phyloP scores from a whole-genome alignment of 2,888 invertebrate genomes.

The Rotaria magnacalcarata region DNA sequence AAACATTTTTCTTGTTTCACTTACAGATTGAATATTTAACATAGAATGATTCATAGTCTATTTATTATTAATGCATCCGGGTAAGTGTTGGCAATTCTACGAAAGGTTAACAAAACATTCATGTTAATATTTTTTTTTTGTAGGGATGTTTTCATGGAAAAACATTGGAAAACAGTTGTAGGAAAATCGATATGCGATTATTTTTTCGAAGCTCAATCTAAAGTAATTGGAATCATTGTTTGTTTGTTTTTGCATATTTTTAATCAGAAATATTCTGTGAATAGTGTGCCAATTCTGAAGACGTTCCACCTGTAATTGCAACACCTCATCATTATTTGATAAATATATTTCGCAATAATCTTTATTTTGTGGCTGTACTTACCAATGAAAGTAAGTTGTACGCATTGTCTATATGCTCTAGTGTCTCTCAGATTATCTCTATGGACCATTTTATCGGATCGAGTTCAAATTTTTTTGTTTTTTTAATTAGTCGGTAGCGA shows the following conservation, averaged over 20 bases:
- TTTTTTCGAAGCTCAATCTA: conserved; percentile 92
- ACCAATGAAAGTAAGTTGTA: conserved; percentile 74
- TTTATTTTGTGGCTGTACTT: conserved; percentile 90
- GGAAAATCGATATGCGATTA: conserved; percentile 96
- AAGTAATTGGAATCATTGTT: conserved; percentile 53
- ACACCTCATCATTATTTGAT: conserved; percentile 98
- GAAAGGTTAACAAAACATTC: conserved; percentile 38
- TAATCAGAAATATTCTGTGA: neutral
- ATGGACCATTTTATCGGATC: too few species aligned
- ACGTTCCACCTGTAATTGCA: conserved; percentile 92
- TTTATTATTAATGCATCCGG: conserved; percentile 86
- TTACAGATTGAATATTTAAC: neutral
- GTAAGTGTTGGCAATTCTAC: conserved; percentile 48
- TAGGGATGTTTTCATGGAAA: conserved; percentile 96
- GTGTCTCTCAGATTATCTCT: too few species aligned
- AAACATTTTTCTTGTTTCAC: neutral
- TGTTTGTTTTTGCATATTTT: neutral
- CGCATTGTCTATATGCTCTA: too few species aligned
- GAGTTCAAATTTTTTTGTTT: too few species aligned
- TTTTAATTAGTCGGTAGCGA: too few species aligned
- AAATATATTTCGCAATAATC: conserved; percentile 83
- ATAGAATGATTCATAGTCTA: conserved; percentile 81
- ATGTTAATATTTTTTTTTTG: conserved; percentile 51
- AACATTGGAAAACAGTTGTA: conserved; percentile 96
- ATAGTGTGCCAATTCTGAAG: conserved; percentile 66